Percentiles rank a stretch among this genome's conserved stretches.
phyloP scores from a whole-genome alignment of 2,797 vertebrate species.

The Spinus olivaceus region DNA sequence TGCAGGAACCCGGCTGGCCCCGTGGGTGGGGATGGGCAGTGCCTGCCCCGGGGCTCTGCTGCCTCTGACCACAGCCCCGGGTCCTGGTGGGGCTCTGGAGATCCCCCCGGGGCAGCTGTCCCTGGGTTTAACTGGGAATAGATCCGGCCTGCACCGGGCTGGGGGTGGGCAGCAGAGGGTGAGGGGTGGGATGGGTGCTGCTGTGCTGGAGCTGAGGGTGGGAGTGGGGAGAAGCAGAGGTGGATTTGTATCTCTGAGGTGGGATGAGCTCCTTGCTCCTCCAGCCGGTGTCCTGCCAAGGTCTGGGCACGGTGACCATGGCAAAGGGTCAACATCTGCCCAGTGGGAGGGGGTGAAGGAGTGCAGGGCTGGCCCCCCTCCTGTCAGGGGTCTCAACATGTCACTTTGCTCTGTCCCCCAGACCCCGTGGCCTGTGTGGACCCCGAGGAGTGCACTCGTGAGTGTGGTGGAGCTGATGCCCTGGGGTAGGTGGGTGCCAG shows the following conservation, averaged over 20 bases:
- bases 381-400: rapidly evolving
- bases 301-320: rapidly evolving
- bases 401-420: neutral
- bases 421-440: constrained; percentile 70
- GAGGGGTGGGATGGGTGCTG: neutral
- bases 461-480: constrained; percentile 92
- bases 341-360: neutral
- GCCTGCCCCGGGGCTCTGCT: neutral
- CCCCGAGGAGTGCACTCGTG: constrained; percentile 69
- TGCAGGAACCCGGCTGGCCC: neutral
- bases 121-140: neutral
- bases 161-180: neutral
- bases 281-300: rapidly evolving
- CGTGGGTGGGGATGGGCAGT: neutral
- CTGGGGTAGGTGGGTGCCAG: constrained; percentile 71
- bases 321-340: neutral
- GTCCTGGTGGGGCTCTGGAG: neutral
- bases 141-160: rapidly evolving
- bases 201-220: neutral
- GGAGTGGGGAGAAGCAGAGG: neutral
- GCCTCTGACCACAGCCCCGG: rapidly evolving
- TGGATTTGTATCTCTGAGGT: neutral
- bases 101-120: too few species aligned
- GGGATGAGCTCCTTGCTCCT: neutral
- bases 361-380: rapidly evolving